A percentile compares a stretch with the other conserved stretches of the same genome.
Evolutionary conservation across 2,113 vertebrate species (phyloP).

Genomic region (Corvus moneduloides): DNA sequence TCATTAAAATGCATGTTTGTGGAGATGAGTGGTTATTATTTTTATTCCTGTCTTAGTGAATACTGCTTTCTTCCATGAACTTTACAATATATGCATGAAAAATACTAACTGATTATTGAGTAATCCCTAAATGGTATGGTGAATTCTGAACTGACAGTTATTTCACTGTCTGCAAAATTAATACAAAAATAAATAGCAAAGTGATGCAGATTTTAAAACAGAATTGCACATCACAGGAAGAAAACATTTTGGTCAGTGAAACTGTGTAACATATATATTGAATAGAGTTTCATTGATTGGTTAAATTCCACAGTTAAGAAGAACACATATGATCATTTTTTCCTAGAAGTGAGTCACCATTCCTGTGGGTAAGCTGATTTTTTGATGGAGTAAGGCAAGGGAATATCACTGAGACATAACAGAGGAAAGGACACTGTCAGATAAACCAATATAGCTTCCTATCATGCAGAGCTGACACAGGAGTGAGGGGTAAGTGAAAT

Average conservation of each 20-base stretch:
- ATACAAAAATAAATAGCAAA: neutral
- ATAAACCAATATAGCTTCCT: slow-evolving; percentile 22
- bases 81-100: neutral
- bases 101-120: neutral
- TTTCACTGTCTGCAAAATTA: neutral
- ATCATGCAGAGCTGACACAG: neutral
- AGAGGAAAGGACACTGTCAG: neutral
- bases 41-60: neutral
- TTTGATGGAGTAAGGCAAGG: neutral
- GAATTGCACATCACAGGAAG: neutral
- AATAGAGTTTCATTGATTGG: neutral
- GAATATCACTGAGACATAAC: neutral
- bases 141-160: neutral
- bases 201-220: neutral
- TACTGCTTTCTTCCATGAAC: neutral
- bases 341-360: neutral
- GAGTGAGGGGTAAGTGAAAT: neutral
- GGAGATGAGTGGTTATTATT: neutral
- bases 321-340: neutral
- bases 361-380: neutral
- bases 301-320: neutral
- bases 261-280: neutral
- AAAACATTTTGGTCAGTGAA: neutral
- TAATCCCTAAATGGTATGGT: neutral
- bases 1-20: neutral